A percentile compares a stretch with the other conserved stretches of the same genome.
These are phyloP conservation scores for Venusia cambrica DNA, from an alignment of 2,888 invertebrate species.

Conservation along the genomic window DNA sequence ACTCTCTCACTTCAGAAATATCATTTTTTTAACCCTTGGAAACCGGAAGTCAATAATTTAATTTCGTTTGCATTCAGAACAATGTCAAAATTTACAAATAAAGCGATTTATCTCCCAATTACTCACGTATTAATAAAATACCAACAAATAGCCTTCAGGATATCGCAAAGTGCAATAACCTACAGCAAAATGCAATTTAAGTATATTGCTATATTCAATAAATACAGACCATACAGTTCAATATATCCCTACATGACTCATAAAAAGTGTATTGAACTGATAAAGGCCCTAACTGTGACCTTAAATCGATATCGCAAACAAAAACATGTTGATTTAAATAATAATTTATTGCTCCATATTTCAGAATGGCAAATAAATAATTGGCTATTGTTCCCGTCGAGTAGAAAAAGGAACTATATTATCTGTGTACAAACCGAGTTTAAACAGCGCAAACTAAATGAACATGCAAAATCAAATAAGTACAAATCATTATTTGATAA, in stretches of 20 bases:
- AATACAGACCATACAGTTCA: slow-evolving; percentile 24
- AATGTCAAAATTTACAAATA: slow-evolving; percentile 13
- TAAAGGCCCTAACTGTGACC: slow-evolving; percentile 44
- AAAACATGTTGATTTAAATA: slow-evolving; percentile 33
- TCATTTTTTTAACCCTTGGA: too few relatives aligned
- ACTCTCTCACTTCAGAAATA: too few relatives aligned
- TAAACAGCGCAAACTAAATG: too few relatives aligned
- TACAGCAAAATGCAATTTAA: slow-evolving; percentile 20
- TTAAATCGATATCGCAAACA: slow-evolving; percentile 38
- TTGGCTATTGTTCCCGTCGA: slow-evolving; percentile 19
- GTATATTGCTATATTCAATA: background rate
- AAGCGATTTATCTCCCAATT: slow-evolving; percentile 11
- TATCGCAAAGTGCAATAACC: slow-evolving; percentile 31
- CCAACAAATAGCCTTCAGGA: slow-evolving; percentile 23
- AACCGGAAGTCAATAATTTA: slow-evolving; percentile 15
- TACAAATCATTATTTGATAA: too few relatives aligned
- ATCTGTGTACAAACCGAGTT: background rate
- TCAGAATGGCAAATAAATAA: slow-evolving; percentile 19
- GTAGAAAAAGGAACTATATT: background rate
- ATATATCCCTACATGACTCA: slow-evolving; percentile 42
- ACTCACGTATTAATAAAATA: slow-evolving; percentile 19
- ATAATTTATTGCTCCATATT: slow-evolving; percentile 25
- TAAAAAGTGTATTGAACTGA: slow-evolving; percentile 55
- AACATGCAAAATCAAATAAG: too few relatives aligned
- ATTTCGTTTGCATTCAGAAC: slow-evolving; percentile 5